A percentile compares a stretch with the other conserved stretches of the same genome.
Conservation (phyloP, 2,113 vertebrate species). For the Illadopsis cleaveri region DNA sequence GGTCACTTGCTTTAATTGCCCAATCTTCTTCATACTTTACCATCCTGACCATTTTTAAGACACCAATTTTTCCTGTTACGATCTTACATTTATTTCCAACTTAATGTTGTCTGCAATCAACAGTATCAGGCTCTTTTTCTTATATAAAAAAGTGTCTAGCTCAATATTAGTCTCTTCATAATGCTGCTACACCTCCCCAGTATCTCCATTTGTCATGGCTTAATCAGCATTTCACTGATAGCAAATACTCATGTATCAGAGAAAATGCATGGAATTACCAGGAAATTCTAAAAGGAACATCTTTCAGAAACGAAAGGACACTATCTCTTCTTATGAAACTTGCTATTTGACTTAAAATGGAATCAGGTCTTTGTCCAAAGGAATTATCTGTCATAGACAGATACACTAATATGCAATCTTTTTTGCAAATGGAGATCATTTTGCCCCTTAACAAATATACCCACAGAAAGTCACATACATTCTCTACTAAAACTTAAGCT, state of each 20-base stretch:
- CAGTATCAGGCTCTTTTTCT: neutral
- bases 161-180: neutral
- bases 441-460: neutral
- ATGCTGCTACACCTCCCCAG: accelerated
- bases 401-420: neutral
- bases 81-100: neutral
- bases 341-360: neutral
- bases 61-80: neutral
- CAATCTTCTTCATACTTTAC: neutral
- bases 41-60: neutral
- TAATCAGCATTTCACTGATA: neutral
- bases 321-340: neutral
- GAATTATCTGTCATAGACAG: neutral
- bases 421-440: neutral
- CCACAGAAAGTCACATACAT: neutral
- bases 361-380: neutral
- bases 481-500: neutral
- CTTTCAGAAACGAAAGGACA: neutral
- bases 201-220: neutral
- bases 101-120: neutral
- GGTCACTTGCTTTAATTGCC: neutral
- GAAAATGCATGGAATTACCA: neutral
- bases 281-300: neutral
- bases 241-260: neutral
- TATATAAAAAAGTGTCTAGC: neutral